Evolutionary conservation across 2,888 invertebrate genomes (phyloP).

Genomic region (Sarcophaga subvicina): DNA sequence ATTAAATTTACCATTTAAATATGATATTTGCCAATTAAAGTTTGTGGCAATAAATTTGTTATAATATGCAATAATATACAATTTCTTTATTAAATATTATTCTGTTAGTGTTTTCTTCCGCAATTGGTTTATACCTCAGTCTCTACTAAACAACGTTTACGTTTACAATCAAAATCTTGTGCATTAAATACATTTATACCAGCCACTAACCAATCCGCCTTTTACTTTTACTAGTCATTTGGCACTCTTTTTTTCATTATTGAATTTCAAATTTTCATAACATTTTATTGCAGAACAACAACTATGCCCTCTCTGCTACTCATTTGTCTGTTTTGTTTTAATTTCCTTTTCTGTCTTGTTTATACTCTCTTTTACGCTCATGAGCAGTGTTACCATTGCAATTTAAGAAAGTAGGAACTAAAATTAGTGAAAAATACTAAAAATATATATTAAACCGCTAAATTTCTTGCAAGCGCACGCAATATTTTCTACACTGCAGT

Average conservation of each 20-base stretch:
- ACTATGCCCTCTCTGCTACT: background rate
- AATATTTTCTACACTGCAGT: too few relatives aligned
- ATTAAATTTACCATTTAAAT: too few relatives aligned
- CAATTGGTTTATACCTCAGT: conserved; percentile 36
- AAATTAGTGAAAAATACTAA: too few relatives aligned
- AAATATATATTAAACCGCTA: too few relatives aligned
- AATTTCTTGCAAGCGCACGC: too few relatives aligned
- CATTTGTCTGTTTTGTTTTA: background rate
- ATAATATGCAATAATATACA: background rate
- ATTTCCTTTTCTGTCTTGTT: background rate
- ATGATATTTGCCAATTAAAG: too few relatives aligned
- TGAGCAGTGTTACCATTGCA: too few relatives aligned
- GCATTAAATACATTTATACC: conserved; percentile 37
- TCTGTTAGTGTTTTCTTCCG: conserved; percentile 43
- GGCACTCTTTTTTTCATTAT: conserved; percentile 30
- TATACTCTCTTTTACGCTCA: background rate
- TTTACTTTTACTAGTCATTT: conserved; percentile 3
- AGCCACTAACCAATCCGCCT: conserved; percentile 28
- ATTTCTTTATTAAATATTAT: conserved; percentile 16
- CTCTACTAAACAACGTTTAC: conserved; percentile 44
- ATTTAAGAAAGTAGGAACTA: too few relatives aligned
- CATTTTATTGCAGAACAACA: conserved; percentile 25
- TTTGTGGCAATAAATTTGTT: conserved; percentile 37
- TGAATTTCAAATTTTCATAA: conserved; percentile 14
- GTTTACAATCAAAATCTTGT: conserved; percentile 56